Evolutionary conservation across 2,888 invertebrate genomes (phyloP), one percentile per base, ranked within the genome.

Genomic region (Drosophila vallismaia): DNA sequence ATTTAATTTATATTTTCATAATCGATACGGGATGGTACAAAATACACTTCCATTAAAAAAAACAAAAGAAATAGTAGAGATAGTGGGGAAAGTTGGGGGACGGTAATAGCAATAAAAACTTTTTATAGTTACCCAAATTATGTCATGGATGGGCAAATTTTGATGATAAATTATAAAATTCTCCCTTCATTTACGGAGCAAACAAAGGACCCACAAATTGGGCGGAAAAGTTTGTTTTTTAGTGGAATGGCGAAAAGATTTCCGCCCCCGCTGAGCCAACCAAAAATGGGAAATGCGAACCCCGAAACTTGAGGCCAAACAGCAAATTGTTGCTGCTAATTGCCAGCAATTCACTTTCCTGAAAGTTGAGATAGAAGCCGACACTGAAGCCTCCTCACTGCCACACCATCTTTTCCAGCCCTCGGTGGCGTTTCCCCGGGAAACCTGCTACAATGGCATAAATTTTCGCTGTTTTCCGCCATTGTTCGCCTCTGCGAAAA

Each of bases 301-400:
- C n/a, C n/a, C 19, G 19, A 19, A 19, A 84, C 78, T 86, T 84
- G 49, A 75, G 74, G 73, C 78, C 68, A 84, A 84, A 88, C 87
- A 76, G 76, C 80, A 85, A 83, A 85, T 87, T 83, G 86, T 78
- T 82, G 77, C 79, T 71, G 79, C 86, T 84, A 84, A 88, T 84
- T 84, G 85, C 85, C 68, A 67, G 46, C 85, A 78, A 84, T 88
- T 88, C 82, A 81, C 53, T 73, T 54, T 48, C 19, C 59, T 42
- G 29, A 57, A 60, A 48, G 53, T 46, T 57, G 46, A 66, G 68
- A 48, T 67, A 46, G 63, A 40, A 62, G 38, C 68, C 68, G 8
- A 48, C 55, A 46, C n/a, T 36, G 8, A 42, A 28, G n/a, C 28
- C n/a, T 7, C 14, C 28, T 19, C 31, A 7, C 24, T 24, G n/a